Conservation (phyloP, 2,888 invertebrate genomes). For the Chymomyza amoena region DNA sequence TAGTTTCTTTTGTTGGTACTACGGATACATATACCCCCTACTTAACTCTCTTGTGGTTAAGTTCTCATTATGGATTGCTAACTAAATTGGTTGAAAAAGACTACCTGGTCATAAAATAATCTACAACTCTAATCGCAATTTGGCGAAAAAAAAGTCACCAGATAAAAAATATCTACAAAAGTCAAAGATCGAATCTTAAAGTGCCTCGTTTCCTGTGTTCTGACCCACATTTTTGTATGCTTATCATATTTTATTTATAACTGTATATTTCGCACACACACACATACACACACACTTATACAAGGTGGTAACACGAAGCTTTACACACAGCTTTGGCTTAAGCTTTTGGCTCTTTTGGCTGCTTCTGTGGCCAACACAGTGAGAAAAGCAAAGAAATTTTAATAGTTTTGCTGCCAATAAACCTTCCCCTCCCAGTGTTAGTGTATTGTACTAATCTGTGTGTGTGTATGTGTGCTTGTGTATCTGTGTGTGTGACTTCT, state of each 20-base stretch:
- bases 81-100: too few relatives aligned
- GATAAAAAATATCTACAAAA: too few relatives aligned
- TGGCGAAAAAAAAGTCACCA: too few relatives aligned
- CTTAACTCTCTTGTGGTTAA: too few relatives aligned
- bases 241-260: conserved; percentile 60
- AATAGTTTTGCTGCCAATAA: conserved; percentile 37
- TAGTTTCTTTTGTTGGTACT: too few relatives aligned
- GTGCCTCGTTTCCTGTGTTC: not conserved
- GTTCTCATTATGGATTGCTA: too few relatives aligned
- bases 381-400: conserved; percentile 31
- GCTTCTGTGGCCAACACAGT: conserved; percentile 29
- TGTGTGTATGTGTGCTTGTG: conserved; percentile 10
- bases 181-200: too few relatives aligned
- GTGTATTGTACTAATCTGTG: conserved; percentile 1
- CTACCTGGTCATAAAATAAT: too few relatives aligned
- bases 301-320: conserved; percentile 14
- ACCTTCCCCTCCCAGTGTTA: conserved; percentile 15
- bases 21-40: too few relatives aligned
- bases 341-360: conserved; percentile 32
- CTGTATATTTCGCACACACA: conserved; percentile 4
- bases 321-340: conserved; percentile 13
- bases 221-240: conserved; percentile 8
- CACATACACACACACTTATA: conserved; percentile 11
- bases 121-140: too few relatives aligned
- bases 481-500: conserved; percentile 8